Evolutionary conservation across 2,888 invertebrate genomes (phyloP), one percentile per base, ranked within the genome.

Genomic region (Sinohyriopsis cumingii): DNA sequence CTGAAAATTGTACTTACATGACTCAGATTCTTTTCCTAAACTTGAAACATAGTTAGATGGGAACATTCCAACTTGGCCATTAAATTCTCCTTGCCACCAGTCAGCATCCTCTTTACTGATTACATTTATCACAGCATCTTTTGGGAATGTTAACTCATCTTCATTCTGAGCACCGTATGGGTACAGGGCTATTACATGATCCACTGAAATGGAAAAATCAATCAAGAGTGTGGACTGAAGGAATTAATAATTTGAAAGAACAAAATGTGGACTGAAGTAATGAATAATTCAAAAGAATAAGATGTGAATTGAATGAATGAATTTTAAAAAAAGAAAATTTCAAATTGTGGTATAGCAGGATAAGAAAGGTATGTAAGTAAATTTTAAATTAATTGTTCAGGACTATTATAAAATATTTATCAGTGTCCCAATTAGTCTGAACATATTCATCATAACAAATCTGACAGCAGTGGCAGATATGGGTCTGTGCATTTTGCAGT

Each of bases 21-120:
- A 84, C n/a, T 78, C 71, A 22, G 79, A 72, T n/a, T 78, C 79
- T 64, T 80, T 84, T 61, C 82, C 78, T 33, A 85, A 75, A 22
- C 83, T 93, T 79, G 94, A 93, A 71, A 98, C 98, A 90, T 98
- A 98, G 92, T 98, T 98, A 91, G 97, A 96, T 22, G 98, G 98
- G 90, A 98, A 98, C 66, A 98, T 92, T 12, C 98, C 98, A 0
- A 95, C 94, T 82, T 94, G 93, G 3, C 96, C 96, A 80, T 96
- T 95, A n/a, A 86, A 92, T 91, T 97, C 96, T 67, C 98, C 98
- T 89, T 95, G 94, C 98, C 98, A 98, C 98, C 98, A 98, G 66
- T 96, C 95, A n/a, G 95, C 95, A 87, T 98, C 98, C 83, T 97
- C 97, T 69, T 96, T 93, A 65, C 95, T 95, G 5, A 97, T 93